Conservation (phyloP, 2,797 vertebrate genomes). For the Eidolon dupreanum region DNA sequence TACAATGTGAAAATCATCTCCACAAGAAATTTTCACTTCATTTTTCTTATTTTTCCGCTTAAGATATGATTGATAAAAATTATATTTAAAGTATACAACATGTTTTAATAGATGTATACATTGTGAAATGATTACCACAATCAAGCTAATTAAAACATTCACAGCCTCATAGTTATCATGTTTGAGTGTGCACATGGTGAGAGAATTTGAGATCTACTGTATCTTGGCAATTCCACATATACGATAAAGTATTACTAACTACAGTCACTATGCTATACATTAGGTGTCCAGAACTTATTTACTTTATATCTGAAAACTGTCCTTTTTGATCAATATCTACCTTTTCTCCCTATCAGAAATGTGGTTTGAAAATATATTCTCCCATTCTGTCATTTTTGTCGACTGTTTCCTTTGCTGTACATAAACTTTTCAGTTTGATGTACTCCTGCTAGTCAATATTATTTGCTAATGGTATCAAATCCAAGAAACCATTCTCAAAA, state of each 20-base stretch:
- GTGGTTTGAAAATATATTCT: not conserved
- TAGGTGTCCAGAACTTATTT: not conserved
- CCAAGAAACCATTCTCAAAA: not conserved
- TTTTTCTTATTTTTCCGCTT: not conserved
- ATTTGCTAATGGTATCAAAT: not conserved
- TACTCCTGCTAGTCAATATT: not conserved
- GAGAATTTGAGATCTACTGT: not conserved
- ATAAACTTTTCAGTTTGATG: not conserved
- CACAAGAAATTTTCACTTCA: not conserved
- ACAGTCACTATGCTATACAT: not conserved
- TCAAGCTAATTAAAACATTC: not conserved
- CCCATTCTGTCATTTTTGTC: not conserved
- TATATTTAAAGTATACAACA: not conserved
- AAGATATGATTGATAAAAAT: not conserved
- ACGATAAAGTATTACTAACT: not conserved
- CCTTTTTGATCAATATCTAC: not conserved
- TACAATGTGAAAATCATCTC: not conserved
- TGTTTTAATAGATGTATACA: not conserved
- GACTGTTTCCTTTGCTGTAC: not conserved
- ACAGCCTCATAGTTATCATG: not conserved
- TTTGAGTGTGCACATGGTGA: not conserved
- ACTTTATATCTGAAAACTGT: not conserved
- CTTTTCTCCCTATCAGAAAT: not conserved
- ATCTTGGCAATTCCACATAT: not conserved
- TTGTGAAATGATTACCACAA: not conserved